Evolutionary conservation across 2,797 vertebrate genomes (phyloP).

Genomic region (Dryobates pubescens): DNA sequence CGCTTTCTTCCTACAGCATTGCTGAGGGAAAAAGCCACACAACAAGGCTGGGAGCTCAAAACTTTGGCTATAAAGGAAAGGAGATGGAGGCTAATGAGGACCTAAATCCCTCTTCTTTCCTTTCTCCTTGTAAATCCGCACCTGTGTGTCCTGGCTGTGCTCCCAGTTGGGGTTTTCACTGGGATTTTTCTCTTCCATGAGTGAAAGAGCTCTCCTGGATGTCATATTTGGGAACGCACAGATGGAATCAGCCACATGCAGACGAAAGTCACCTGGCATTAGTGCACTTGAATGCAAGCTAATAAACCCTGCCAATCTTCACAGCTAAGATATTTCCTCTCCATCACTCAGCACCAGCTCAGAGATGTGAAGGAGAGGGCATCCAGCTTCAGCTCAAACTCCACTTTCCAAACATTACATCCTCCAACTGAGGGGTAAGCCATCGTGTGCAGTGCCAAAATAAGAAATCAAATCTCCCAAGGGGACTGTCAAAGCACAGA

Average conservation of each 20-base stretch:
- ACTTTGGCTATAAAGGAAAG: background rate
- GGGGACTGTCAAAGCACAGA: background rate
- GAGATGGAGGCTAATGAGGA: background rate
- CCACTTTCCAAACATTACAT: background rate
- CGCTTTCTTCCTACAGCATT: background rate
- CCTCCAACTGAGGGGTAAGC: background rate
- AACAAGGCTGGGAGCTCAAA: background rate
- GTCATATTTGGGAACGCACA: background rate
- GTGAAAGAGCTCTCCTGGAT: background rate
- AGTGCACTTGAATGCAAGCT: background rate
- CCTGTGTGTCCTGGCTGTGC: background rate
- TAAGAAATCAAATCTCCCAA: background rate
- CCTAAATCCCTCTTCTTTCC: background rate
- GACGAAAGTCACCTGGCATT: background rate
- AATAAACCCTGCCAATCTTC: constrained; percentile 7
- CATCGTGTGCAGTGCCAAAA: background rate
- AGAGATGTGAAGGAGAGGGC: background rate
- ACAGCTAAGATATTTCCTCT: constrained; percentile 27
- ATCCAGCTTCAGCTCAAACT: background rate
- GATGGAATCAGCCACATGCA: background rate
- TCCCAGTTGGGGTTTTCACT: background rate
- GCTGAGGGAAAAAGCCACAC: background rate
- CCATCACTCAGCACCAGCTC: constrained; percentile 11
- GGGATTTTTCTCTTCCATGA: background rate
- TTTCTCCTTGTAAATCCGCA: constrained; percentile 48